Evolutionary conservation across 2,113 vertebrate genomes (phyloP), one percentile per base, ranked within the genome.

Genomic region (Erpornis zantholeuca): DNA sequence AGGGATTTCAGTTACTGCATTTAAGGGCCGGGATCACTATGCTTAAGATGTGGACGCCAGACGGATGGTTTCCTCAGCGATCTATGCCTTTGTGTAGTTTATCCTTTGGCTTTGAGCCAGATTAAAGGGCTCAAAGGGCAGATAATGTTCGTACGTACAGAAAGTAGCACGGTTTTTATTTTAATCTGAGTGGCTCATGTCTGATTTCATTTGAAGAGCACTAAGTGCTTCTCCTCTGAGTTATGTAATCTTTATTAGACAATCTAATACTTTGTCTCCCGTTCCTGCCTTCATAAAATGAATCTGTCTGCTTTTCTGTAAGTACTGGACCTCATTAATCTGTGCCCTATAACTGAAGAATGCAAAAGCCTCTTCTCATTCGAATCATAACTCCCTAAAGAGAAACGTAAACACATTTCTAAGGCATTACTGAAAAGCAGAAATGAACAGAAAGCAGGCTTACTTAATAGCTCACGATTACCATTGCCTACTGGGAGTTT

Each of bases 391-490:
- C 84, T 94, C 2, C 0, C 28, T 76, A 31, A 94, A 84, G 52
- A 92, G 77, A 94, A 95, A 92, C 9, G 49, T 44, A 88, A 94
- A 93, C 63, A 81, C 66, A 59, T 95, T 92, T 93, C 86, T 94
- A 49, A 40, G 35, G 44, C 86, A 81, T 83, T 47, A 60, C 52
- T 95, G 69, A 92, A 93, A 90, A 90, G 76, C 3, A 86, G 52
- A 93, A 88, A 49, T 52, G 12, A 87, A 79, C 20, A 71, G 45
- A 82, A 94, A 91, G 61, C 28, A 64, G 61, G 15, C 6, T 40
- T 78, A 40, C 35, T 91, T 94, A 91, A 64, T 76, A 73, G 35
- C 17, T 84, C 12, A 21, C 29, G 24, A 88, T 95, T 90, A 60
- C 35, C 66, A 21, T 49, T 66, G 11, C 36, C 54, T 45, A 28